phyloP scores from a whole-genome alignment of 2,113 vertebrate genomes.

The Archocentrus centrarchus region DNA sequence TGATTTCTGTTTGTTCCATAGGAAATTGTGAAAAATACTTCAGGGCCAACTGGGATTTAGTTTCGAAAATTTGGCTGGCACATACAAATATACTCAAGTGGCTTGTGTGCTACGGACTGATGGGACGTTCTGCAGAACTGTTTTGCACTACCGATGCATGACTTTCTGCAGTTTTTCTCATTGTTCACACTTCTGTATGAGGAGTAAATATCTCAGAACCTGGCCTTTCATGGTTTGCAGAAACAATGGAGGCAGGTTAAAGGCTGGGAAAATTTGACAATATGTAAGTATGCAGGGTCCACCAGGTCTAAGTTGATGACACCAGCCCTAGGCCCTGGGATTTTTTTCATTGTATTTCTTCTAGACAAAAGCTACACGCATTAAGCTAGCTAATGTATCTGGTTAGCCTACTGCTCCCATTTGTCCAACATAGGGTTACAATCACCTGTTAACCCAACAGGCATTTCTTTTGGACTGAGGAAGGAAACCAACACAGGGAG shows the following conservation, averaged over 20 bases:
- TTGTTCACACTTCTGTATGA: slow-evolving; percentile 36
- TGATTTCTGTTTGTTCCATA: slow-evolving; percentile 21
- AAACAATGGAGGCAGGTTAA: background rate
- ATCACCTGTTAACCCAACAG: too few relatives aligned
- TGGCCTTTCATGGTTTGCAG: background rate
- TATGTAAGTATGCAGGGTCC: too few relatives aligned
- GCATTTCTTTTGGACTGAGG: too few relatives aligned
- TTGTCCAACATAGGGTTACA: background rate
- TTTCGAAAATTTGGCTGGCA: slow-evolving; percentile 14
- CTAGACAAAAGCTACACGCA: too few relatives aligned
- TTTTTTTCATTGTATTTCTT: too few relatives aligned
- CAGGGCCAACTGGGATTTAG: background rate
- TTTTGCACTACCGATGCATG: slow-evolving; percentile 8
- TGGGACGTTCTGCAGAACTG: slow-evolving; percentile 25
- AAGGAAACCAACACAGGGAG: too few relatives aligned
- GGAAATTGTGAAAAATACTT: slow-evolving; percentile 14
- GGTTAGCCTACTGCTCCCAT: too few relatives aligned
- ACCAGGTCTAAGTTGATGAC: too few relatives aligned
- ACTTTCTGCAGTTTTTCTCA: slow-evolving; percentile 36
- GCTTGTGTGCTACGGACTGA: background rate
- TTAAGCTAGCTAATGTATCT: too few relatives aligned
- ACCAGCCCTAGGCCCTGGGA: too few relatives aligned
- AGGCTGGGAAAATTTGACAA: background rate
- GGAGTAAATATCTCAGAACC: slow-evolving; percentile 15
- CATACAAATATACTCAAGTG: background rate